A percentile compares a stretch with the other conserved stretches of the same genome.
phyloP scores from a whole-genome alignment of 53 echinoderm and acorn worm genomes.

The Antedon mediterranea region DNA sequence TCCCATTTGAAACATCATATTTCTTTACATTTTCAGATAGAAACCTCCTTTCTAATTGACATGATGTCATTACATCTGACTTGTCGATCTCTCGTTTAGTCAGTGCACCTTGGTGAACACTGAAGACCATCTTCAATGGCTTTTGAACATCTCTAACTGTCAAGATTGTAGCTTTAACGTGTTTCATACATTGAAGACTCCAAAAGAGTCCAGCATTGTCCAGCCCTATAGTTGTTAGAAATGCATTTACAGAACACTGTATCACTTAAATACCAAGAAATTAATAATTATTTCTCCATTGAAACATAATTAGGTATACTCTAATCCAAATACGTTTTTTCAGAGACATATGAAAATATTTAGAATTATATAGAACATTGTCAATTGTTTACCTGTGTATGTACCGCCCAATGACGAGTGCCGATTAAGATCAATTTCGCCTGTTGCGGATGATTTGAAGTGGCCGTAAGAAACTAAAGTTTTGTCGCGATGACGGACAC shows the following conservation, averaged over 20 bases:
- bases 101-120: neutral
- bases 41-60: neutral
- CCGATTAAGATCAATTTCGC: neutral
- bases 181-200: neutral
- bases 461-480: neutral
- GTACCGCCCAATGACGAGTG: neutral
- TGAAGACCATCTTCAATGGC: neutral
- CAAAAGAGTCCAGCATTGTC: neutral
- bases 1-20: neutral
- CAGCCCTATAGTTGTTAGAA: neutral
- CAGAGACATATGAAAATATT: too few relatives aligned
- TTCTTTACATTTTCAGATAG: neutral
- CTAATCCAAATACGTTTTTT: too few relatives aligned
- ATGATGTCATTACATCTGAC: neutral
- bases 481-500: neutral
- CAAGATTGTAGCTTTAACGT: neutral
- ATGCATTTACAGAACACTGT: too few relatives aligned
- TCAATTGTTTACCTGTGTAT: neutral
- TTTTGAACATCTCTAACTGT: neutral
- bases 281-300: too few relatives aligned
- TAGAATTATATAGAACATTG: too few relatives aligned
- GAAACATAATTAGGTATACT: too few relatives aligned
- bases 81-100: neutral
- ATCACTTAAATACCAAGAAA: too few relatives aligned
- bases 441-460: neutral